Evolutionary conservation across 2,888 invertebrate genomes (phyloP).

Genomic region (Deilephila elpenor): DNA sequence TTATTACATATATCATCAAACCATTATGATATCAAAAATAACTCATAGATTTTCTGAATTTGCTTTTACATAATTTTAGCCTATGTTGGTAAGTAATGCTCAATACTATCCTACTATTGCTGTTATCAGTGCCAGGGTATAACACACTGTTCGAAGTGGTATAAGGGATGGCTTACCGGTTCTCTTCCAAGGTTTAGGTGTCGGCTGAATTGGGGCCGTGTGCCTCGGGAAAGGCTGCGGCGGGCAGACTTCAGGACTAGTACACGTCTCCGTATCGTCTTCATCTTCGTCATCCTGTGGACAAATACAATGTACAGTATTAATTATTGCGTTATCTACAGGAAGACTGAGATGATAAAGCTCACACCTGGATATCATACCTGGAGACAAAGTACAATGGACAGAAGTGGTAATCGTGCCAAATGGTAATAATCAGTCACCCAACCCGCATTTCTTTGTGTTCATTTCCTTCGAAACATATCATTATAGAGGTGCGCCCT

Average conservation of each 20-base stretch:
- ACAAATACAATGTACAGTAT: slow-evolving; percentile 2
- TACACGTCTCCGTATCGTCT: slow-evolving; percentile 77
- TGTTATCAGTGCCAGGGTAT: slow-evolving; percentile 7
- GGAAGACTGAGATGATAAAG: too few species aligned
- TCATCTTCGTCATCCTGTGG: slow-evolving; percentile 80
- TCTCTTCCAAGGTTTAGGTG: slow-evolving; percentile 82
- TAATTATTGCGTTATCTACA: neutral
- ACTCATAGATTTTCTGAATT: neutral
- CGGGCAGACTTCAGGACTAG: slow-evolving; percentile 71
- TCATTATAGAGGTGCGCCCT: too few species aligned
- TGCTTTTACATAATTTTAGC: neutral
- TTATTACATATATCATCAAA: neutral
- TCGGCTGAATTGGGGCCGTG: slow-evolving; percentile 59
- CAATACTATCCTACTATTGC: neutral
- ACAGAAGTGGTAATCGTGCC: too few species aligned
- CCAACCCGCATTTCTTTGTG: too few species aligned
- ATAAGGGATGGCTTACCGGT: slow-evolving; percentile 64
- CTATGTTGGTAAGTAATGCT: neutral
- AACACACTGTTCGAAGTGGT: neutral
- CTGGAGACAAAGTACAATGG: too few species aligned
- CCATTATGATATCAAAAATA: neutral
- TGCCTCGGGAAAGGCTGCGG: slow-evolving; percentile 81
- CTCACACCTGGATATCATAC: too few species aligned
- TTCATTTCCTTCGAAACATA: too few species aligned
- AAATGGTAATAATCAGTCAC: too few species aligned